phyloP scores from a whole-genome alignment of 2,888 invertebrate species.

The Cheilosia vernalis region DNA sequence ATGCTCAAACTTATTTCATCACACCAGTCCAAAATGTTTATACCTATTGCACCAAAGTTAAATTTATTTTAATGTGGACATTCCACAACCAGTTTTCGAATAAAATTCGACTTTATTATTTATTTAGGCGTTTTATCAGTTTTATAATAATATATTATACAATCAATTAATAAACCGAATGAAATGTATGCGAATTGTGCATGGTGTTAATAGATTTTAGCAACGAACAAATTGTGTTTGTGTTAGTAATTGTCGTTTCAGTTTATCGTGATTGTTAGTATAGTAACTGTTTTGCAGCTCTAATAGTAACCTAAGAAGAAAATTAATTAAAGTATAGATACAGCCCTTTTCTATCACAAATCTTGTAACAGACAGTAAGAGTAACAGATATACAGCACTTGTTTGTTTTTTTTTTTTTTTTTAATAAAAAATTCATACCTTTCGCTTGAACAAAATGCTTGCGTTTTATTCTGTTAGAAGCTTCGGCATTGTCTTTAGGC shows the following conservation, averaged over 20 bases:
- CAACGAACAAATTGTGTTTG: slow-evolving; percentile 52
- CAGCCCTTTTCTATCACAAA: slow-evolving; percentile 13
- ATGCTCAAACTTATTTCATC: slow-evolving; percentile 6
- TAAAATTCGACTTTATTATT: slow-evolving; percentile 23
- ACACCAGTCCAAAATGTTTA: slow-evolving; percentile 12
- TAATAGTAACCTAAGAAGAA: slow-evolving; percentile 21
- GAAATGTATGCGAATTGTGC: slow-evolving; percentile 10
- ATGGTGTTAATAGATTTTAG: slow-evolving; percentile 47
- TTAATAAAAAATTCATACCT: background rate
- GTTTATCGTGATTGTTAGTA: slow-evolving; percentile 39
- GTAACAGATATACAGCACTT: background rate
- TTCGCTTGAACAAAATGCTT: slow-evolving; percentile 13
- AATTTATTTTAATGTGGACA: slow-evolving; percentile 40
- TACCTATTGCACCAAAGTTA: slow-evolving; percentile 50
- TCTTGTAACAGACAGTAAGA: background rate
- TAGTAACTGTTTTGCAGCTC: slow-evolving; percentile 34
- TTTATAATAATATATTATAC: slow-evolving; percentile 8
- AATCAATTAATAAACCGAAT: slow-evolving; percentile 33
- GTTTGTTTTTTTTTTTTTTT: background rate
- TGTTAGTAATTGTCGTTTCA: slow-evolving; percentile 54
- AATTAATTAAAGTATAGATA: background rate
- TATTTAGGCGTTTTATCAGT: slow-evolving; percentile 5
- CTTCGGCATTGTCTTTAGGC: slow-evolving; percentile 19
- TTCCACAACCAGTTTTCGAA: slow-evolving; percentile 46
- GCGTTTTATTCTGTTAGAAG: background rate